These are phyloP conservation scores for Abrostola triplasia DNA, from an alignment of 2,888 invertebrate genomes.

Conservation along the genomic window DNA sequence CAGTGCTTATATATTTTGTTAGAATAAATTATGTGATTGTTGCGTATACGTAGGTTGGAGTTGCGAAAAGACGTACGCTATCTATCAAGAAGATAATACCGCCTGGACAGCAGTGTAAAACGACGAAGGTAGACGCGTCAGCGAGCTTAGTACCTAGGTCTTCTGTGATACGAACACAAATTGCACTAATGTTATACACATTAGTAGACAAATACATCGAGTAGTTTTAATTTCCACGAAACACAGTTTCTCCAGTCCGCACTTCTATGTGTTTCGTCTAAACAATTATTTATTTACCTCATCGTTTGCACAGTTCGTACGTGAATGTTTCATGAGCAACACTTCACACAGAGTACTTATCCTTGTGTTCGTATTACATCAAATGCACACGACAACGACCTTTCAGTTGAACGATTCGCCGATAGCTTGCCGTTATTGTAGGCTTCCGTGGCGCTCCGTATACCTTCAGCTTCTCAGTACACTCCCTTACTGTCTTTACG, in stretches of 20 bases:
- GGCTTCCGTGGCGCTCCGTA: conserved; percentile 66
- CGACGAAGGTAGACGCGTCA: conserved; percentile 75
- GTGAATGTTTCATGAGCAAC: conserved; percentile 10
- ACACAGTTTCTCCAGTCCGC: conserved; percentile 23
- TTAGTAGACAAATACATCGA: conserved; percentile 12
- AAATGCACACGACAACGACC: conserved; percentile 56
- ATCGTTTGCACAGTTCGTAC: conserved; percentile 13
- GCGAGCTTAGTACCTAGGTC: conserved; percentile 52
- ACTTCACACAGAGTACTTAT: conserved; percentile 30
- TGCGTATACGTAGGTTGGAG: conserved; percentile 77
- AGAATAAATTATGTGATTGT: conserved; percentile 59
- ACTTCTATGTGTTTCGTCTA: conserved; percentile 22
- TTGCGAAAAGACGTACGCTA: conserved; percentile 83
- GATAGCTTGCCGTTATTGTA: conserved; percentile 67
- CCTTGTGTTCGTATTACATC: conserved; percentile 77
- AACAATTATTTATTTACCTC: conserved; percentile 3
- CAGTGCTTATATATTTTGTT: conserved; percentile 38
- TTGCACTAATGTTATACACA: conserved; percentile 46
- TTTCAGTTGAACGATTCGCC: conserved; percentile 50
- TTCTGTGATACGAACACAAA: conserved; percentile 78
- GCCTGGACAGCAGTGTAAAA: conserved; percentile 77
- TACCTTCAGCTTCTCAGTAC: conserved; percentile 56
- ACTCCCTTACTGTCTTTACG: conserved; percentile 57
- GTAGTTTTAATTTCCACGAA: conserved; percentile 13
- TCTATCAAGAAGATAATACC: conserved; percentile 87